These are phyloP conservation scores for Pherbina coryleti DNA, from an alignment of 2,888 invertebrate genomes.

Conservation along the genomic window DNA sequence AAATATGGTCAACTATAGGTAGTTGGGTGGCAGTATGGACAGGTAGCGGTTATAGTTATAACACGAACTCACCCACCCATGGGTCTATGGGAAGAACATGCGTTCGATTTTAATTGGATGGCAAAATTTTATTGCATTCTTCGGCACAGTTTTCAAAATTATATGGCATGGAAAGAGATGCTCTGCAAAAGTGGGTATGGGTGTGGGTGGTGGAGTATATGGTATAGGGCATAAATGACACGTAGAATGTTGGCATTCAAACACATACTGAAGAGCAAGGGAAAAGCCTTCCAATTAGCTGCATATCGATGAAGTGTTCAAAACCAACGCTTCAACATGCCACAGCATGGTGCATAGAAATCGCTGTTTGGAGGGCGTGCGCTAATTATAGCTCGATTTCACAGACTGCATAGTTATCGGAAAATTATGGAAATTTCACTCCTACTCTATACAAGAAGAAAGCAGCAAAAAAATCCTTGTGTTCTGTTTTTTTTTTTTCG, in stretches of 20 bases:
- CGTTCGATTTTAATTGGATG: conserved; percentile 20
- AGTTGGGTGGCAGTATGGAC: background rate
- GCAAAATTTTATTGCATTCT: conserved; percentile 18
- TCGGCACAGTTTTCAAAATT: background rate
- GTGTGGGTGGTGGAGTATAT: background rate
- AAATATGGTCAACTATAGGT: background rate
- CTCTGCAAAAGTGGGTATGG: background rate
- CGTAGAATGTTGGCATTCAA: background rate
- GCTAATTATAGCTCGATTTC: conserved; percentile 69
- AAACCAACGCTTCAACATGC: background rate
- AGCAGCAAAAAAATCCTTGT: conserved; percentile 22
- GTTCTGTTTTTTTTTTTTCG: conserved; percentile 12
- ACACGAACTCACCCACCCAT: background rate
- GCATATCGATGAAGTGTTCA: conserved; percentile 11
- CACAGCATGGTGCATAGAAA: background rate
- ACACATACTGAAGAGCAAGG: background rate
- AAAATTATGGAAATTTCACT: conserved; percentile 68
- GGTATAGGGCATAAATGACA: background rate
- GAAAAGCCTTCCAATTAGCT: conserved; percentile 6
- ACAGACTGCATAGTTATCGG: conserved; percentile 69
- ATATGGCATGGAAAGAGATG: conserved; percentile 4
- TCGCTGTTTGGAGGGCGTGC: conserved; percentile 30
- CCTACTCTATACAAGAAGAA: background rate
- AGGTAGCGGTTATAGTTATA: background rate
- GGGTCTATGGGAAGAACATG: background rate